These are phyloP conservation scores for Microplitis mediator DNA, from an alignment of 1,140 invertebrate species.

Conservation along the genomic window DNA sequence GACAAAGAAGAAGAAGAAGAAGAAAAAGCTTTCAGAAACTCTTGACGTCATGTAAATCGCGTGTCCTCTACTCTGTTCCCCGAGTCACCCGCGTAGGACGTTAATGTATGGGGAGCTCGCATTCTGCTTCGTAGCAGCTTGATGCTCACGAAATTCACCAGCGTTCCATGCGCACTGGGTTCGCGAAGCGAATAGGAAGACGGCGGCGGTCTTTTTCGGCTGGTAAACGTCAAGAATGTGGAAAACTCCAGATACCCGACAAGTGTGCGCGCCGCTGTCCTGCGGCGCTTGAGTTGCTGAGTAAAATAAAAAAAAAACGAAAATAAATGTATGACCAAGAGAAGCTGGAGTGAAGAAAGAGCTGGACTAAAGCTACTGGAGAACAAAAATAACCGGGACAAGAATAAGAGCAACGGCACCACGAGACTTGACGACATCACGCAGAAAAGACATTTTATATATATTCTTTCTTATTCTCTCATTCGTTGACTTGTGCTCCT, in stretches of 20 bases:
- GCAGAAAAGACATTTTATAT: neutral
- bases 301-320: neutral
- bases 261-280: neutral
- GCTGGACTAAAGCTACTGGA: neutral
- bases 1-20: neutral
- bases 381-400: neutral
- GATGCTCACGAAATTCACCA: neutral
- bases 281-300: neutral
- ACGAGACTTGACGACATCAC: neutral
- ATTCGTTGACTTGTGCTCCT: no score
- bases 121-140: constrained; percentile 16
- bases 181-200: neutral
- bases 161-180: neutral
- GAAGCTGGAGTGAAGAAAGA: constrained; percentile 12
- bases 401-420: neutral
- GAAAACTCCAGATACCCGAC: constrained; percentile 22
- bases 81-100: constrained; percentile 20
- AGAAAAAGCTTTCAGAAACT: neutral
- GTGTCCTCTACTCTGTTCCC: neutral
- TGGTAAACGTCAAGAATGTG: constrained; percentile 23
- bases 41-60: constrained; percentile 18
- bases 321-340: neutral
- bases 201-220: neutral
- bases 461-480: no score
- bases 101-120: constrained; percentile 27